These are phyloP conservation scores for Drosophila equinoxialis DNA, from an alignment of 1,140 invertebrate species.

Conservation along the genomic window DNA sequence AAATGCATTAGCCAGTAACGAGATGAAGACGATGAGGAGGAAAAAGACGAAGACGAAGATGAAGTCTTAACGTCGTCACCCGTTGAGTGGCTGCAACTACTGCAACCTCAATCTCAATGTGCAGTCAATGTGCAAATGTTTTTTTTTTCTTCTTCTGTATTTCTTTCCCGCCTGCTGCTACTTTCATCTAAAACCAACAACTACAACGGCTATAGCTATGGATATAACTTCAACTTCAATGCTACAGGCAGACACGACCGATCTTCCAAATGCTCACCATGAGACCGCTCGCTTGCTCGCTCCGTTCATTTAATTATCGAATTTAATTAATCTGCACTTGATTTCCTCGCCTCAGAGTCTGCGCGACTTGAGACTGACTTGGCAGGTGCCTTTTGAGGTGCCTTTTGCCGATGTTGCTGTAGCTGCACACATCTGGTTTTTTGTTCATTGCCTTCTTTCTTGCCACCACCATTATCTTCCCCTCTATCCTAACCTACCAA, in stretches of 20 bases:
- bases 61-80: slow-evolving; percentile 33
- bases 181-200: slow-evolving; percentile 65
- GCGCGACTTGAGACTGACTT: slow-evolving; percentile 16
- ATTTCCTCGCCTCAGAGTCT: slow-evolving; percentile 68
- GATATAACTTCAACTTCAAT: slow-evolving; percentile 22
- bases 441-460: neutral
- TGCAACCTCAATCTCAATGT: slow-evolving; percentile 71
- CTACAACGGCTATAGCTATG: slow-evolving; percentile 28
- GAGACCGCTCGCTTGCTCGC: slow-evolving; percentile 27
- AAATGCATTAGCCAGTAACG: slow-evolving; percentile 69
- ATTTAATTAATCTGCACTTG: slow-evolving; percentile 81
- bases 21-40: slow-evolving; percentile 6
- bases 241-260: slow-evolving; percentile 64
- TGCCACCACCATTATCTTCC: neutral
- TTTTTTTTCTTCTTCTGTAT: slow-evolving; percentile 24
- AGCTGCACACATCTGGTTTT: slow-evolving; percentile 59
- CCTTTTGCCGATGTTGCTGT: slow-evolving; percentile 3
- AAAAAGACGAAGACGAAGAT: slow-evolving; percentile 17
- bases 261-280: slow-evolving; percentile 28
- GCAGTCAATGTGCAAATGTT: slow-evolving; percentile 68
- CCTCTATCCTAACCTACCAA: neutral
- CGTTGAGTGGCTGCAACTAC: slow-evolving; percentile 41
- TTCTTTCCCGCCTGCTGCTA: slow-evolving; percentile 41
- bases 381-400: slow-evolving; percentile 59
- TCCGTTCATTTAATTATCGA: slow-evolving; percentile 80